Percentiles rank a stretch among this genome's conserved stretches.
Conservation (phyloP, 2,113 vertebrate genomes). For the Argyrosomus japonicus region DNA sequence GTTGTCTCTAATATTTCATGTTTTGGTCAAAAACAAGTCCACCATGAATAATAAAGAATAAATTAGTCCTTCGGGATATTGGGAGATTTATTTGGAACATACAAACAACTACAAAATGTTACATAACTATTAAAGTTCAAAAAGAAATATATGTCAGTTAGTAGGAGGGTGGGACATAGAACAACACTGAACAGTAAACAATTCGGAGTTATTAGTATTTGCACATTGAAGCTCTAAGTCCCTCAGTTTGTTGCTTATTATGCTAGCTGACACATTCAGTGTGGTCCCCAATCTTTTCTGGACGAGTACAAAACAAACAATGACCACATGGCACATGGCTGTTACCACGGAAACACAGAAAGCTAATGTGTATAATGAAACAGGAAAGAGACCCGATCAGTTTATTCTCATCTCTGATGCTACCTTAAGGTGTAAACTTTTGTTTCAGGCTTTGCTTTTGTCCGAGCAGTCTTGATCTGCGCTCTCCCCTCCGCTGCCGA, state of each 20-base stretch:
- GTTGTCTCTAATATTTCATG: background rate
- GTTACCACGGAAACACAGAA: constrained; percentile 9
- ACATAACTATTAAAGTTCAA: background rate
- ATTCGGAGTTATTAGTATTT: constrained; percentile 22
- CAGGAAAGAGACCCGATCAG: background rate
- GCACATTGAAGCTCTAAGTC: background rate
- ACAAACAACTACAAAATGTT: constrained; percentile 2
- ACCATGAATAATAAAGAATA: background rate
- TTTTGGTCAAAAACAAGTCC: background rate
- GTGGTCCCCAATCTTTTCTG: background rate
- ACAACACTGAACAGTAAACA: background rate
- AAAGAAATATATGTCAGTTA: background rate
- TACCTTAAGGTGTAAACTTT: background rate
- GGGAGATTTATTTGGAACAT: constrained; percentile 48
- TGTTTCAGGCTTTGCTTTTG: constrained; percentile 84
- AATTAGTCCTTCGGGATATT: background rate
- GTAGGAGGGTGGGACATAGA: too few species aligned
- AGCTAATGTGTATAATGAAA: background rate
- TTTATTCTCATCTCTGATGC: background rate
- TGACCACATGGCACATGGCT: background rate
- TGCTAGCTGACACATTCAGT: background rate
- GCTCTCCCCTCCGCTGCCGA: constrained; percentile 76
- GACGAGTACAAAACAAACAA: constrained; percentile 23
- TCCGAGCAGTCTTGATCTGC: constrained; percentile 78
- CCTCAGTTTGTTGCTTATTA: background rate